phyloP scores from a whole-genome alignment of 1,140 invertebrate genomes.

The Mycetomoellerius zeteki region DNA sequence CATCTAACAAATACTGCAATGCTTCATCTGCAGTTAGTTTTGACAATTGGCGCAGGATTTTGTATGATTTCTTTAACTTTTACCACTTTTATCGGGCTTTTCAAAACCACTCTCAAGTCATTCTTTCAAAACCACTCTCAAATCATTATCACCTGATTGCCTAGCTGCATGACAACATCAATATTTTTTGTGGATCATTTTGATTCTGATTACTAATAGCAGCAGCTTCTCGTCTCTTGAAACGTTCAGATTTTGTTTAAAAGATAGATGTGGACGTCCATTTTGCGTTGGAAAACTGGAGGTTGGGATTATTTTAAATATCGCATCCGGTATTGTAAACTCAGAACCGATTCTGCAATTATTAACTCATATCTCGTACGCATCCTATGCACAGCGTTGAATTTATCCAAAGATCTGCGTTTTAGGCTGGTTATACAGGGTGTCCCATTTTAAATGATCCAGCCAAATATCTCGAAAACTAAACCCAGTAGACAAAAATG shows the following conservation, averaged over 20 bases:
- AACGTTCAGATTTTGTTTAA: neutral
- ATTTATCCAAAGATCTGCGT: neutral
- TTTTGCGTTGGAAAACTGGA: neutral
- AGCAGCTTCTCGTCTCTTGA: neutral
- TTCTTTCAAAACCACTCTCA: neutral
- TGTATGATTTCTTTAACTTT: conserved; percentile 28
- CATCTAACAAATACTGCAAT: too few relatives aligned
- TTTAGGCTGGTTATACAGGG: too few relatives aligned
- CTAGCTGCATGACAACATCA: conserved; percentile 5
- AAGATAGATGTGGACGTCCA: neutral
- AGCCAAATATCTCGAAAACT: too few relatives aligned
- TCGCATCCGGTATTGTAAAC: neutral
- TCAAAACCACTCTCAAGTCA: neutral
- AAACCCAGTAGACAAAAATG: too few relatives aligned
- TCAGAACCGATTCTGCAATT: conserved; percentile 5
- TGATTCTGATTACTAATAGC: neutral
- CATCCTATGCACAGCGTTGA: neutral
- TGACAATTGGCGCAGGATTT: neutral
- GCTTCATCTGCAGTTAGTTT: too few relatives aligned
- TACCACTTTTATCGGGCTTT: conserved; percentile 2
- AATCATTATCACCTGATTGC: neutral
- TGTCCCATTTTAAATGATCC: too few relatives aligned
- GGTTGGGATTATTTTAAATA: neutral
- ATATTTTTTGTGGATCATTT: conserved; percentile 7
- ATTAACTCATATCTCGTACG: neutral